Evolutionary conservation across 1,140 invertebrate genomes (phyloP).

Genomic region (Epicauta chinensis): DNA sequence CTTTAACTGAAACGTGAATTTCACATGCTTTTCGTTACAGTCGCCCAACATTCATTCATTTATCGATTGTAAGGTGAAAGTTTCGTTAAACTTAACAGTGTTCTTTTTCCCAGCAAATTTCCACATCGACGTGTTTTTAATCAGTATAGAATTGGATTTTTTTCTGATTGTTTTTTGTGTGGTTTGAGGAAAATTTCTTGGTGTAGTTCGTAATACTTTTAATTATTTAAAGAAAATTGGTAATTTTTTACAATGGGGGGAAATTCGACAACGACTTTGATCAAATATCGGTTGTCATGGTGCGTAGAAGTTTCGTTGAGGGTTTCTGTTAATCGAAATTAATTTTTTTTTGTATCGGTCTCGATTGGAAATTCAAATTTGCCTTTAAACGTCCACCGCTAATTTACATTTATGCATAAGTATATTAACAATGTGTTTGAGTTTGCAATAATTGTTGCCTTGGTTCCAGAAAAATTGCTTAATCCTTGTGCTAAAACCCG

Average conservation of each 20-base stretch:
- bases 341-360: too few relatives aligned
- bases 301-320: background rate
- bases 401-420: too few relatives aligned
- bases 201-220: constrained; percentile 4
- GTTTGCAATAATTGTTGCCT: too few relatives aligned
- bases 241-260: background rate
- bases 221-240: constrained; percentile 6
- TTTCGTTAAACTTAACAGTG: constrained; percentile 10
- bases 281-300: background rate
- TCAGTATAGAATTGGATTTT: too few relatives aligned
- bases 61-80: constrained; percentile 14
- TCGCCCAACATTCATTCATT: constrained; percentile 9
- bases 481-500: too few relatives aligned
- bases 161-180: too few relatives aligned
- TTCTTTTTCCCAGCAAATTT: background rate
- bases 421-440: too few relatives aligned
- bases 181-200: background rate
- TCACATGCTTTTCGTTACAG: constrained; percentile 31
- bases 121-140: too few relatives aligned
- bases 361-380: too few relatives aligned
- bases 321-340: too few relatives aligned
- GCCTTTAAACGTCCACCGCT: too few relatives aligned
- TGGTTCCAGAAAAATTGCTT: too few relatives aligned
- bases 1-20: constrained; percentile 34
- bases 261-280: constrained; percentile 4